Evolutionary conservation across 1,140 invertebrate species (phyloP).

Genomic region (Drosophila pandora): DNA sequence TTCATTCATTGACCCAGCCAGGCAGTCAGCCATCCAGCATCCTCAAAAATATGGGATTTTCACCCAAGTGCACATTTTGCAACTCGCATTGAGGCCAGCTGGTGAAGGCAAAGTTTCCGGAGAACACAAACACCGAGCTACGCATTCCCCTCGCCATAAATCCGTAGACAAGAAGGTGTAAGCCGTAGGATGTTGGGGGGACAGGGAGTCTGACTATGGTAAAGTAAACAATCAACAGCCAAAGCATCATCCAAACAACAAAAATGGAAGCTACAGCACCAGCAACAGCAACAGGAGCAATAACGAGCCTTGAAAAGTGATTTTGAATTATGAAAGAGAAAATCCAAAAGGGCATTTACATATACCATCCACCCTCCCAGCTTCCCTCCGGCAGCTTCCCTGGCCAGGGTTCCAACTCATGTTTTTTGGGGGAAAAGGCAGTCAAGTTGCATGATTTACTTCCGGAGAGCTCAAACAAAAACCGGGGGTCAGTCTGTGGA

Average conservation of each 20-base stretch:
- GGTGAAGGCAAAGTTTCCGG: slow-evolving; percentile 22
- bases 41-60: slow-evolving; percentile 14
- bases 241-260: neutral
- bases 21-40: neutral
- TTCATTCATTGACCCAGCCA: slow-evolving; percentile 22
- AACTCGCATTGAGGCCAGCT: slow-evolving; percentile 27
- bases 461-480: slow-evolving; percentile 44
- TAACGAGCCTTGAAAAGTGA: slow-evolving; percentile 64
- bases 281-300: slow-evolving; percentile 31
- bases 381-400: neutral
- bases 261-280: slow-evolving; percentile 5
- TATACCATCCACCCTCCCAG: slow-evolving; percentile 2
- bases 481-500: slow-evolving; percentile 40
- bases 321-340: slow-evolving; percentile 79
- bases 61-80: slow-evolving; percentile 37
- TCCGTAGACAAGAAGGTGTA: slow-evolving; percentile 50
- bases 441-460: slow-evolving; percentile 77
- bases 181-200: slow-evolving; percentile 18
- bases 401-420: slow-evolving; percentile 12
- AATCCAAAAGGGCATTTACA: slow-evolving; percentile 60
- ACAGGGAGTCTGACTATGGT: slow-evolving; percentile 22
- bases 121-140: slow-evolving; percentile 2
- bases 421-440: slow-evolving; percentile 55
- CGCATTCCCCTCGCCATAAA: slow-evolving; percentile 32
- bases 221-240: slow-evolving; percentile 49